Base-by-base conservation (phyloP, 2,888 invertebrate genomes). In the Caenorhabditis sinica region DNA sequence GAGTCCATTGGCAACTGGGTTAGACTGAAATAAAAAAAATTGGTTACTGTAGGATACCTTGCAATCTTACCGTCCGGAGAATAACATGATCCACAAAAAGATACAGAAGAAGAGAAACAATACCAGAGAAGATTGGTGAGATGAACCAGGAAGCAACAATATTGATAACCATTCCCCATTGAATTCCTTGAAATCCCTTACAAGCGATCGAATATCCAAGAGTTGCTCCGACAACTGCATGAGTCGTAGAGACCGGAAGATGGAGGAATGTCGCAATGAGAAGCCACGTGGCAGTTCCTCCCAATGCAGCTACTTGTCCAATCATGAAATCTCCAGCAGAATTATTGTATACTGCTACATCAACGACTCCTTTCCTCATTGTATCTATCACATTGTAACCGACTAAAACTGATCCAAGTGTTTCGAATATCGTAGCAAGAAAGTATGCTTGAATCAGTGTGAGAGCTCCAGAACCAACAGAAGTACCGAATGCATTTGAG, bases 211-310 rank as follows among this genome's bases (percentile, higher is more conserved):
- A 97, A 94, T 97, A 99, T 13, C 98, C 98, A 80, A 99, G 95
- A 0, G 97, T 97, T 45, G 98, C 97, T 33, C 98, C 98, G 51
- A 99, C 97, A 92, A 99, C 97, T 90, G 97, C 97, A 94, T 99
- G 98, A 1, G 98, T 98, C 40, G 97, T 98, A 15, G 98, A 98
- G 77, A 99, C 97, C 0, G 99, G 99, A 91, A 99, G 94, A 92
- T 97, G 96, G 77, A 98, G 94, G 90, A 97, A 96, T 4, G 98
- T 99, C 9, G 98, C 98, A 15, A 96, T 94, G 85, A 99, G 94
- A 90, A 98, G 94, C 98, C 98, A 99, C 63, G 95, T 94, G 53
- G 97, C 97, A 87, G 97, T 96, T 56, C 97, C 96, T 83, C 93
- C 91, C 2, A 98, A 94, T 51, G 97, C 96, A 43, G 97, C 95